Conservation (phyloP, 2,113 vertebrate genomes). For the Hyperoodon ampullatus region DNA sequence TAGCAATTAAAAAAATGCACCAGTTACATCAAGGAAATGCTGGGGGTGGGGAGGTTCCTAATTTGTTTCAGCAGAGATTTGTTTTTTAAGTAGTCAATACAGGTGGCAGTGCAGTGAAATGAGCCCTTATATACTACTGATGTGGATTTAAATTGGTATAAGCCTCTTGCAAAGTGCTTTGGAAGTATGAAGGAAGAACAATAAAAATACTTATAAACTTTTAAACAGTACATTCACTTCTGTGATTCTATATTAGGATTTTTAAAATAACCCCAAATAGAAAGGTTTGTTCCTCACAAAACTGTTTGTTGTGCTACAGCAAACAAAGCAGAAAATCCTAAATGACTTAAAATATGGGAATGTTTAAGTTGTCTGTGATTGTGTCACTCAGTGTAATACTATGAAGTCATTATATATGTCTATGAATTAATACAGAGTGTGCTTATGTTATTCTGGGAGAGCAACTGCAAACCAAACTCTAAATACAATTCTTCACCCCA, state of each 20-base stretch:
- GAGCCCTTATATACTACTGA: neutral
- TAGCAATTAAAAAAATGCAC: neutral
- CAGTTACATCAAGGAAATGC: neutral
- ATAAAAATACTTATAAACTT: neutral
- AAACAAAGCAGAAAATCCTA: neutral
- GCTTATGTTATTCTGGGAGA: accelerated
- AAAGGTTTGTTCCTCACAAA: neutral
- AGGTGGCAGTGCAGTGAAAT: neutral
- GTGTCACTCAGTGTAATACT: neutral
- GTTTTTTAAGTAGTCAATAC: neutral
- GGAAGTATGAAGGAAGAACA: neutral
- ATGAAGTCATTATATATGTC: neutral
- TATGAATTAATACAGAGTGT: neutral
- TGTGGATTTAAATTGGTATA: neutral
- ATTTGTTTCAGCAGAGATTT: neutral
- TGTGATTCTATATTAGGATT: neutral
- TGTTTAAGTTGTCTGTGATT: neutral
- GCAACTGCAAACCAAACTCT: neutral
- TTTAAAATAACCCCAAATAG: neutral
- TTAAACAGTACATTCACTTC: neutral
- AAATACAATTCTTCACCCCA: neutral
- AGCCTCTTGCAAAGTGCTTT: neutral
- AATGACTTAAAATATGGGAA: neutral
- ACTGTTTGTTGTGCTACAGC: neutral
- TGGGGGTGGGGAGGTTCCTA: neutral